Evolutionary conservation across 2,888 invertebrate species (phyloP).

Genomic region (Drosophila tanythrix): DNA sequence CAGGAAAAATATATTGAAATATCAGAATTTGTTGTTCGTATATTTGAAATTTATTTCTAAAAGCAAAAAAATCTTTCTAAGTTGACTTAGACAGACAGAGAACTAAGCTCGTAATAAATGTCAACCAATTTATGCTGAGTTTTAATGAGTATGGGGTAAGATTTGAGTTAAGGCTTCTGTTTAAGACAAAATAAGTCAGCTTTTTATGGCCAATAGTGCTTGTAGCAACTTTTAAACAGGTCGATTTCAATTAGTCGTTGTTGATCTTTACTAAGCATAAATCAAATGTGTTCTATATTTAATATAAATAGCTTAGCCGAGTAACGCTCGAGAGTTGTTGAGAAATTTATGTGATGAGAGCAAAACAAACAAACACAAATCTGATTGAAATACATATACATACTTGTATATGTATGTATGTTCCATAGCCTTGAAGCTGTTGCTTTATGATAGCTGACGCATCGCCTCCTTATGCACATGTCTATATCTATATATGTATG

Average conservation of each 20-base stretch:
- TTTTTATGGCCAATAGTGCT: neutral
- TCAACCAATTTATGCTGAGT: neutral
- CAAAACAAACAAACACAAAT: constrained; percentile 2
- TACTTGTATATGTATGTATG: neutral
- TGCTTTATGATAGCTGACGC: constrained; percentile 50
- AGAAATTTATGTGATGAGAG: constrained; percentile 5
- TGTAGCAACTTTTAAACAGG: neutral
- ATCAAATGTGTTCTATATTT: constrained; percentile 12
- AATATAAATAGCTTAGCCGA: constrained; percentile 12
- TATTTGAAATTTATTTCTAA: neutral
- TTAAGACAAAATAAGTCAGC: neutral
- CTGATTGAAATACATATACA: constrained; percentile 13
- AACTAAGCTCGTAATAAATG: neutral
- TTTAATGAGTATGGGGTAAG: neutral
- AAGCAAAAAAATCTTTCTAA: neutral
- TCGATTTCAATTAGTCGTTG: neutral
- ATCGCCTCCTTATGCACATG: constrained; percentile 12
- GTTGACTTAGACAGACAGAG: neutral
- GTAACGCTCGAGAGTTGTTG: constrained; percentile 11
- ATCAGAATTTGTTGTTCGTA: neutral
- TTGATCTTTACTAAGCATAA: constrained; percentile 13
- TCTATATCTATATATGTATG: neutral
- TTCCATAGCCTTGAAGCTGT: constrained; percentile 40
- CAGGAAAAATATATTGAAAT: neutral
- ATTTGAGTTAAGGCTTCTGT: neutral